phyloP scores from a whole-genome alignment of 2,113 vertebrate genomes.

The Prionailurus viverrinus region DNA sequence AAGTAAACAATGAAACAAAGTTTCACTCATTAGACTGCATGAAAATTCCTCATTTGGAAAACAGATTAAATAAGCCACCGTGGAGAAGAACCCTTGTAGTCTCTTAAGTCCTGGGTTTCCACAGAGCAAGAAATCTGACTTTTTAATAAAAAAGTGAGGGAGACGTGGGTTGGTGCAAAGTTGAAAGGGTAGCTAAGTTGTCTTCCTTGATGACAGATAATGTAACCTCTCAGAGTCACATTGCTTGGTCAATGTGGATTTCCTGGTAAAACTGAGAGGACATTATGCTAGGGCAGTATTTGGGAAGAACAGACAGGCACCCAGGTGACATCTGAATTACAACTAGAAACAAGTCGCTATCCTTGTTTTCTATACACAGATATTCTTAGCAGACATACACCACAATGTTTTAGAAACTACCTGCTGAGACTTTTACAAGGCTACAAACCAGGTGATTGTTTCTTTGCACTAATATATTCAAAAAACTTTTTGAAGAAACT shows the following conservation, averaged over 20 bases:
- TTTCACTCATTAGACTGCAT: background rate
- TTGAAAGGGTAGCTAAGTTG: background rate
- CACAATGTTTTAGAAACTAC: background rate
- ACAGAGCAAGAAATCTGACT: background rate
- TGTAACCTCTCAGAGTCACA: background rate
- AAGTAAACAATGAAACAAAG: background rate
- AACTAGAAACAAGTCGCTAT: background rate
- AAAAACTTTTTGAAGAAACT: background rate
- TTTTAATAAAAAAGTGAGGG: background rate
- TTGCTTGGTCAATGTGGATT: background rate
- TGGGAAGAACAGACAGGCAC: background rate
- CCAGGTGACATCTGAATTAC: background rate
- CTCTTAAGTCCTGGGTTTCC: background rate
- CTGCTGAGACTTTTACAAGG: background rate
- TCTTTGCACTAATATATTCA: background rate
- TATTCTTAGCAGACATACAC: background rate
- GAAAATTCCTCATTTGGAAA: conserved; percentile 1
- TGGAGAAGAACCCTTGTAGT: background rate
- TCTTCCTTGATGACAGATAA: background rate
- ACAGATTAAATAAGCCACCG: background rate
- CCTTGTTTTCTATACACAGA: background rate
- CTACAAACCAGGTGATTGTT: background rate
- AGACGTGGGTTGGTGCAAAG: too few species aligned
- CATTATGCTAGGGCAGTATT: background rate
- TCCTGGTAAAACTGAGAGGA: background rate